Percentiles rank a stretch among this genome's conserved stretches.
phyloP scores from a whole-genome alignment of 2,113 vertebrate species.

The Phylloscopus trochiloides region DNA sequence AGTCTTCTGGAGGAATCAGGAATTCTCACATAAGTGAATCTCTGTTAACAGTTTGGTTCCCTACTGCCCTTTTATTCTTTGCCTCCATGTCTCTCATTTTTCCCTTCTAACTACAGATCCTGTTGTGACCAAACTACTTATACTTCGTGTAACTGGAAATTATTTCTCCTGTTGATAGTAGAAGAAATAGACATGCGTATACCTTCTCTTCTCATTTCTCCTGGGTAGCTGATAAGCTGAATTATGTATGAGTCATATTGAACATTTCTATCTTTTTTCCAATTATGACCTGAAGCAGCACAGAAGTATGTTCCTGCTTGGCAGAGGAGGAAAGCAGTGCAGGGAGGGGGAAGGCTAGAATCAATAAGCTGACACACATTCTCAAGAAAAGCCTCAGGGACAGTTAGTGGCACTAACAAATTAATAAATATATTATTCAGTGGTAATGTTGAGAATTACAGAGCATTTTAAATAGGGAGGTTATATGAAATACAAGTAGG shows the following conservation, averaged over 20 bases:
- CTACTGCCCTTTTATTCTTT: constrained; percentile 15
- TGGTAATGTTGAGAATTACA: constrained; percentile 33
- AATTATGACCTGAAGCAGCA: constrained; percentile 67
- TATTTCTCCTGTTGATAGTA: constrained; percentile 68
- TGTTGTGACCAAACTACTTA: constrained; percentile 48
- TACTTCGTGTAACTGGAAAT: constrained; percentile 67
- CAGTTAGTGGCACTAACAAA: constrained; percentile 52
- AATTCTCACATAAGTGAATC: constrained; percentile 1
- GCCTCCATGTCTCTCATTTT: constrained; percentile 13
- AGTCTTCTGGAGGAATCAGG: neutral
- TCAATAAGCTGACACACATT: constrained; percentile 61
- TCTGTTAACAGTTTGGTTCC: neutral
- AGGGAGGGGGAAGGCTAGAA: constrained; percentile 14
- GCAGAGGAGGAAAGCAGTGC: constrained; percentile 33
- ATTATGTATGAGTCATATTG: constrained; percentile 74
- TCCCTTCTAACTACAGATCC: neutral
- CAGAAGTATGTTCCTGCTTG: constrained; percentile 53
- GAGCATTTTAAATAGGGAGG: constrained; percentile 18
- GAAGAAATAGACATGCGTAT: constrained; percentile 47
- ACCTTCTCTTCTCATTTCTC: constrained; percentile 67
- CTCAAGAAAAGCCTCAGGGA: constrained; percentile 47
- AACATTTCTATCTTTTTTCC: constrained; percentile 73
- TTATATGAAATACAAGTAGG: neutral
- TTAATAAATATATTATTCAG: constrained; percentile 70
- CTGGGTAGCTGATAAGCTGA: constrained; percentile 70